Base-by-base conservation (phyloP, 2,888 invertebrate species). In the Eupithecia tripunctaria region DNA sequence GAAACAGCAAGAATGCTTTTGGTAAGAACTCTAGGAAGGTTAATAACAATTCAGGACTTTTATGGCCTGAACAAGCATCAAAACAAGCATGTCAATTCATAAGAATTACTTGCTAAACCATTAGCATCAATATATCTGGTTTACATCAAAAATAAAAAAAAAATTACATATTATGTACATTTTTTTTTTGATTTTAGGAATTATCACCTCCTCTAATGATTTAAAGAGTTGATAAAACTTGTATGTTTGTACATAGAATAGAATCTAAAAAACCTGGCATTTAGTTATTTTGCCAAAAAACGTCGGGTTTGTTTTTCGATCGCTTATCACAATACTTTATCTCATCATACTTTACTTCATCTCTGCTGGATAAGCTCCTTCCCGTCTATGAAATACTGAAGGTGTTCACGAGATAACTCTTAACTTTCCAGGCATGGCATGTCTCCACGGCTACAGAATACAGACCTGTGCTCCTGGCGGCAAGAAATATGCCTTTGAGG, bases 361-460 rank as follows among this genome's bases (percentile, higher is more conserved):
- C n/a, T n/a, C n/a, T 14, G 25, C 56, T 56, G 56, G 12, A 56
- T 8, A 56, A 56, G 4, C 25, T 51, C 0, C 25, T 25, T 1
- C 14, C 21, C 51, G 12, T 51, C 8, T 43, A 43, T 3, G n/a
- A 8, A 10, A 25, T 56, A 12, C 10, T 51, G 21, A 56, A 4
- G 25, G 5, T 56, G 5, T 25, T 56, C 12, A 56, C 14, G 68
- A 43, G 29, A 43, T 47, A 51, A 64, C 59, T 65, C 67, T 47
- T 36, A 15, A 38, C 5, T 77, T 78, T 87, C 8, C 82, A 98
- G 98, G 98, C 73, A 98, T 99, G 94, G 97, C 98, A 65, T 98
- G 98, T 89, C 96, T 99, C 63, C 99, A 99, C 89, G 99, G 99
- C 68, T 99, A 98, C 92, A 96, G 97, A 86, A 97, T 99, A 79